Conservation (phyloP, 2,113 vertebrate species). For the Sturnira hondurensis region DNA sequence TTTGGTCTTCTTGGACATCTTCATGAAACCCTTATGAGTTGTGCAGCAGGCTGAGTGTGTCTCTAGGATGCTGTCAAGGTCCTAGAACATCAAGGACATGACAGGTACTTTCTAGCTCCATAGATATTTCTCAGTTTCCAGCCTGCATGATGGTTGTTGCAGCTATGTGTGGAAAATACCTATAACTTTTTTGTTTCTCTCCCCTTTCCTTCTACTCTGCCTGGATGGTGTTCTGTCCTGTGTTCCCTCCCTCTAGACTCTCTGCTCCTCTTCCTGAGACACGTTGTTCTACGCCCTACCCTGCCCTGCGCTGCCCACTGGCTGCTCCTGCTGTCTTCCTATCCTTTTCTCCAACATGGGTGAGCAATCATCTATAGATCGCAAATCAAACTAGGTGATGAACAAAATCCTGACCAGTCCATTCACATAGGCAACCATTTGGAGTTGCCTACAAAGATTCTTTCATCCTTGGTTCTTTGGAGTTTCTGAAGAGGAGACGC, state of each 20-base stretch:
- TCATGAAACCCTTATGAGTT: neutral
- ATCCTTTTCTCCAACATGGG: neutral
- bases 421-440: neutral
- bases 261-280: neutral
- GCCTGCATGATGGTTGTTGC: neutral
- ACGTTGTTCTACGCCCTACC: neutral
- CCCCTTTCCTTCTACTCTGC: neutral
- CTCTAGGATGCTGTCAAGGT: neutral
- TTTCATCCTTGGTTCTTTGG: neutral
- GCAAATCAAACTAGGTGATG: neutral
- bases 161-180: neutral
- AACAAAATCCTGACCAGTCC: neutral
- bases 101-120: neutral
- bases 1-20: neutral
- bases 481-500: neutral
- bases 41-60: too few species aligned
- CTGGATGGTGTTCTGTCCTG: neutral
- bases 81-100: neutral
- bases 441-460: neutral
- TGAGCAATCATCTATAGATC: neutral
- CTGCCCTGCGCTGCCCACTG: neutral
- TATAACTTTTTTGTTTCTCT: neutral
- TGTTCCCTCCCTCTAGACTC: neutral
- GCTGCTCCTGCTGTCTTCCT: neutral
- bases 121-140: neutral